These are phyloP conservation scores for Denticeps clupeoides DNA, from an alignment of 2,797 vertebrate genomes.

Conservation along the genomic window DNA sequence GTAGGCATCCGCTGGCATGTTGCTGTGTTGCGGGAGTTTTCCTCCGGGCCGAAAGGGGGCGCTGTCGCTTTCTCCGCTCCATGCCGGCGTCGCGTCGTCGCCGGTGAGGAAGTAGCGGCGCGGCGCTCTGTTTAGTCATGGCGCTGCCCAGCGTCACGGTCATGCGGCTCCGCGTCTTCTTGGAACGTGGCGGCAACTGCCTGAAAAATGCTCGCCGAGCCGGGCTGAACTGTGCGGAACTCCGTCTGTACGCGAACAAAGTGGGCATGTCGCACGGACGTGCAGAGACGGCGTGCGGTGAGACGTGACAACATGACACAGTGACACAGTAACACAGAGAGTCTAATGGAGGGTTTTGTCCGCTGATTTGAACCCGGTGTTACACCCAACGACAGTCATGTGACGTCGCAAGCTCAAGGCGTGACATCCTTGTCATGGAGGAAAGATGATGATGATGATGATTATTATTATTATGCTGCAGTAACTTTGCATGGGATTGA, in stretches of 20 bases:
- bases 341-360: too few relatives aligned
- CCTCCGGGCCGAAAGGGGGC: not conserved
- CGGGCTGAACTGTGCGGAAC: conserved; percentile 9
- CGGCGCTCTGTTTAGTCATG: conserved; percentile 41
- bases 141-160: conserved; percentile 44
- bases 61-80: too few relatives aligned
- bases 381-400: not conserved
- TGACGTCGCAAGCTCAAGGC: not conserved
- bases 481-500: too few relatives aligned
- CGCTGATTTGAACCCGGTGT: not conserved
- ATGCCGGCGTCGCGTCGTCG: too few relatives aligned
- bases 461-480: not conserved
- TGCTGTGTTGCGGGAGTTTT: not conserved
- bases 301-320: too few relatives aligned
- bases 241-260: conserved; percentile 41
- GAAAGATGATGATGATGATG: not conserved
- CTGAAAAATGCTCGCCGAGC: conserved; percentile 8
- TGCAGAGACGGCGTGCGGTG: too few relatives aligned
- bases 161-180: conserved; percentile 43
- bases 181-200: conserved; percentile 32
- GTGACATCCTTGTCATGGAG: not conserved
- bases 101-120: not conserved
- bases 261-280: too few relatives aligned
- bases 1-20: too few relatives aligned
- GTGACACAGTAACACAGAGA: too few relatives aligned